These are phyloP conservation scores for Psittacula cyanocephala DNA, from an alignment of 2,113 vertebrate species.

Conservation along the genomic window DNA sequence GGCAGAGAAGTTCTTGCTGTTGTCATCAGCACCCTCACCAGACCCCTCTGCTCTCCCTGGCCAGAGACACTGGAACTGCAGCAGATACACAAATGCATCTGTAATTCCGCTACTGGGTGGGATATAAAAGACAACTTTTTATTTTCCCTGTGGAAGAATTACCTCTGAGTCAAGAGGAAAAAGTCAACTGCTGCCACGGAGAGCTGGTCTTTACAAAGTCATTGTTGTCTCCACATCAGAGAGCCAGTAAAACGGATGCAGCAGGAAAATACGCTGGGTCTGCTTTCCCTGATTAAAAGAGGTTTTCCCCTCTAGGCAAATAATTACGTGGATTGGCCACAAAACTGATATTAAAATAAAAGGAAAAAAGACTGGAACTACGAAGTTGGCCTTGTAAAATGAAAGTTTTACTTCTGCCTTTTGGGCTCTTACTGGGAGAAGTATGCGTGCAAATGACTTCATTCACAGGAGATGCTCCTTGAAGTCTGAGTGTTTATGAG, in stretches of 20 bases:
- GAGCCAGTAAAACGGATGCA: background rate
- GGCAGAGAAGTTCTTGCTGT: background rate
- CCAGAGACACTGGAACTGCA: background rate
- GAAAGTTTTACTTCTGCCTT: background rate
- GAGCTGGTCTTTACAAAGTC: conserved; percentile 12
- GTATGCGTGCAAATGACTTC: background rate
- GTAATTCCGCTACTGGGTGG: background rate
- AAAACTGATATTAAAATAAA: conserved; percentile 33
- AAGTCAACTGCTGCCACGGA: background rate
- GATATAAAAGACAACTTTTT: background rate
- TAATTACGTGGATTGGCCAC: background rate
- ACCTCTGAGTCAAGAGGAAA: conserved; percentile 39
- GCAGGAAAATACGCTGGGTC: background rate
- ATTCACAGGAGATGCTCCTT: background rate
- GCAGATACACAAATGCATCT: background rate
- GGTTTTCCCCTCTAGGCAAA: background rate
- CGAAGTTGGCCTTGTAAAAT: conserved; percentile 22
- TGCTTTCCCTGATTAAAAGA: background rate
- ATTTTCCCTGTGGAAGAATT: background rate
- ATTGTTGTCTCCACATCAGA: background rate
- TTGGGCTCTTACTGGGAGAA: background rate
- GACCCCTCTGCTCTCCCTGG: background rate
- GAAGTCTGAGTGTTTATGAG: background rate
- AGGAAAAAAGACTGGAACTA: background rate
- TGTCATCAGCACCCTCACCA: background rate